Percentiles rank a stretch among this genome's conserved stretches.
Conservation (phyloP, 2,113 vertebrate genomes). For the Sinocyclocheilus maitianheensis region DNA sequence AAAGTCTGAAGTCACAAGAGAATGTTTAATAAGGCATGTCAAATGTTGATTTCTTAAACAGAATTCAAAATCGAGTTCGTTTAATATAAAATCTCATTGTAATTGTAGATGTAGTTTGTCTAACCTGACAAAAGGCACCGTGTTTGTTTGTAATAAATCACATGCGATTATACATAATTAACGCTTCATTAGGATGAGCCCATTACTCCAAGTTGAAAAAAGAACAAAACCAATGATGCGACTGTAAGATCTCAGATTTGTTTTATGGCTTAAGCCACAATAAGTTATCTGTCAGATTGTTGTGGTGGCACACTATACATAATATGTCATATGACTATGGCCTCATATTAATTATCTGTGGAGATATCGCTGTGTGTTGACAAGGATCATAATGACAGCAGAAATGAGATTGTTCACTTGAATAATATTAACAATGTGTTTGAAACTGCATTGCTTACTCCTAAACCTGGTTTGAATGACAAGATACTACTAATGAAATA, state of each 20-base stretch:
- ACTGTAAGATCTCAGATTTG: not conserved
- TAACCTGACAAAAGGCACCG: conserved; percentile 19
- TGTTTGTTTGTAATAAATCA: conserved; percentile 37
- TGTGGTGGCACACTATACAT: conserved; percentile 20
- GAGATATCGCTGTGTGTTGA: not conserved
- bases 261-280: not conserved
- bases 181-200: conserved; percentile 5
- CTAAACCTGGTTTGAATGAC: not conserved
- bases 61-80: not conserved
- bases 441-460: not conserved
- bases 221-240: not conserved
- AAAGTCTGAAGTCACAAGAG: not conserved
- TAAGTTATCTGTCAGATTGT: not conserved
- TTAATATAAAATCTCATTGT: conserved; percentile 1
- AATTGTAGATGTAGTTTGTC: not conserved
- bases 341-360: not conserved
- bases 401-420: not conserved
- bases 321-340: not conserved
- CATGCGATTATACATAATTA: conserved; percentile 14
- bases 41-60: not conserved
- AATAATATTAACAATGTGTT: not conserved
- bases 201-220: conserved; percentile 8
- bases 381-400: not conserved
- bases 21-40: not conserved
- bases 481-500: not conserved